Evolutionary conservation across 1,140 invertebrate species (phyloP), one percentile per base, ranked within the genome.

Genomic region (Drosophila truncata): DNA sequence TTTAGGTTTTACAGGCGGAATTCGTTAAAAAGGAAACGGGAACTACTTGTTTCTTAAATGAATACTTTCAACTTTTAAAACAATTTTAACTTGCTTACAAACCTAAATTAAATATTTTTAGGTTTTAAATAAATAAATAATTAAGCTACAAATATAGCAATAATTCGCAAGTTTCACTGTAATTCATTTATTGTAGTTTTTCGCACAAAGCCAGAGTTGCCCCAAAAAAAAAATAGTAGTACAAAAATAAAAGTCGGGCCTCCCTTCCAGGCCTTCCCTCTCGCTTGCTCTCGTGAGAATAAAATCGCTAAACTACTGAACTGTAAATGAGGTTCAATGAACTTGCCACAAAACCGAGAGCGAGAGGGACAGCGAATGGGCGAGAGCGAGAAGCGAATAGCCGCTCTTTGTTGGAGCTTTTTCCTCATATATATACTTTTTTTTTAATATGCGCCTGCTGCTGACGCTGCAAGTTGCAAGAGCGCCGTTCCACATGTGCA

Each of bases 221-320:
- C 78, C 62, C 52, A 61, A 72, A 78, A 80, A 71, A 78, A 80
- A 70, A 54, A 23, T 16, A 37, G 14, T 35, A n/a, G 14, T 37
- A 54, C 14, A 54, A 54, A 23, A 54, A 31, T 66, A 50, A 80
- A 80, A 39, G 61, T 44, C 57, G 50, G 16, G 54, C 59, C 76
- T 62, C 63, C 60, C 70, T 59, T 46, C 66, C 20, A 35, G 46
- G 58, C 61, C 18, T 6, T 20, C 37, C 52, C 35, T 59, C 16
- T 27, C 66, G 18, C 37, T 14, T 42, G 9, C 41, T 69, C 63
- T 55, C 42, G 57, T 71, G 63, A 79, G 72, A 85, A 80, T 84
- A 82, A 90, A 90, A 90, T 90, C 78, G 86, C 78, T 90, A 90
- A 90, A 90, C 85, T 90, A 90, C 81, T 90, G 85, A 90, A 90